phyloP scores from a whole-genome alignment of 2,113 vertebrate genomes.

The Naja naja region DNA sequence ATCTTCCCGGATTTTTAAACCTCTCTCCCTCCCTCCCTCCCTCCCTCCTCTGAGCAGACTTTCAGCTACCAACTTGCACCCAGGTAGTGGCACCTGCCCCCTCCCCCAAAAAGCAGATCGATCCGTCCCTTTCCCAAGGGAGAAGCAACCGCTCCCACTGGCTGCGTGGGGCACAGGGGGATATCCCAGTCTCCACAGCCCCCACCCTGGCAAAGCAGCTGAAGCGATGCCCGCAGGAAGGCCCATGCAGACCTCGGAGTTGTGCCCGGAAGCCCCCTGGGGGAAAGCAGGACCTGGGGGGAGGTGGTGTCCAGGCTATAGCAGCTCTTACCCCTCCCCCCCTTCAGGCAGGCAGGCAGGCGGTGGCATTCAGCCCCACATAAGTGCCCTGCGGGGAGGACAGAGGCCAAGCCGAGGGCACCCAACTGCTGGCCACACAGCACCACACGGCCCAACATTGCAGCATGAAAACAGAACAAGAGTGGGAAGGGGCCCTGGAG shows the following conservation, averaged over 20 bases:
- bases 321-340: no score
- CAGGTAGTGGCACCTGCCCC: rapidly evolving
- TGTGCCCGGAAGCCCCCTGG: neutral
- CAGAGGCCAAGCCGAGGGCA: neutral
- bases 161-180: neutral
- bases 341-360: no score
- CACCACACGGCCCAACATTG: neutral
- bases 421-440: neutral
- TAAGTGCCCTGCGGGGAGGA: neutral
- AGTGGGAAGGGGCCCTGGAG: no score
- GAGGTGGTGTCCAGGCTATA: no score
- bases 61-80: neutral
- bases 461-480: no score
- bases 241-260: no score
- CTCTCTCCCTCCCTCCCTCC: no score
- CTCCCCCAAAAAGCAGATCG: neutral
- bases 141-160: neutral
- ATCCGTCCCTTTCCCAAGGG: neutral
- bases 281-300: no score
- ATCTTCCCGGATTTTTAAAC: neutral
- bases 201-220: neutral
- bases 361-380: neutral
- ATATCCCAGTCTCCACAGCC: neutral
- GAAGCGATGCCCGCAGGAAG: no score
- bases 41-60: neutral